These are phyloP conservation scores for Macaria notata DNA, from an alignment of 2,888 invertebrate genomes.

Conservation along the genomic window DNA sequence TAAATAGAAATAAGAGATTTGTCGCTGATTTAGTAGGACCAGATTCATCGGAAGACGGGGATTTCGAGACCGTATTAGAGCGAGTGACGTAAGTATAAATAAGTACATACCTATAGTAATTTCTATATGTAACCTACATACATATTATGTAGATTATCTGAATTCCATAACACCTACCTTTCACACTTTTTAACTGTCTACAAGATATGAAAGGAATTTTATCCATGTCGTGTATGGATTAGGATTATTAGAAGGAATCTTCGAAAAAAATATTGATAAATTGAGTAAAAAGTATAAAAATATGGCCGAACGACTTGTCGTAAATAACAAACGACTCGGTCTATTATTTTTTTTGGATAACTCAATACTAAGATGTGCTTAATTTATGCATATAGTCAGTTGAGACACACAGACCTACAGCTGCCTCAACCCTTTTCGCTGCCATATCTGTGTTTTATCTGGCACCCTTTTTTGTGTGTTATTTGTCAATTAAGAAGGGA, in stretches of 20 bases:
- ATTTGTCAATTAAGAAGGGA: slow-evolving; percentile 25
- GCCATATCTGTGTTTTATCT: slow-evolving; percentile 28
- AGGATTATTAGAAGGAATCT: slow-evolving; percentile 9
- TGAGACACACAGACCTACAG: slow-evolving; percentile 10
- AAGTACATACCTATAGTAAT: too few relatives aligned
- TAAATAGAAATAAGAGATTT: slow-evolving; percentile 47
- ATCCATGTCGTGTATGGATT: too few relatives aligned
- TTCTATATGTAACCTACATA: too few relatives aligned
- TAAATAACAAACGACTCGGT: slow-evolving; percentile 2
- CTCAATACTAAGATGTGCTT: not conserved
- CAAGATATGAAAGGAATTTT: too few relatives aligned
- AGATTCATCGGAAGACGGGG: slow-evolving; percentile 9
- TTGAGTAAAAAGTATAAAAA: slow-evolving; percentile 46
- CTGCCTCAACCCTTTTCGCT: slow-evolving; percentile 15
- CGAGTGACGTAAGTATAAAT: slow-evolving; percentile 59
- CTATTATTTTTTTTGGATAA: not conserved
- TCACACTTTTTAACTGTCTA: too few relatives aligned
- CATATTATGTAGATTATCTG: too few relatives aligned
- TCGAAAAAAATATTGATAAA: slow-evolving; percentile 56
- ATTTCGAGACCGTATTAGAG: slow-evolving; percentile 56
- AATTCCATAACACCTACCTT: too few relatives aligned
- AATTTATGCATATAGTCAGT: not conserved
- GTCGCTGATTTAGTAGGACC: not conserved
- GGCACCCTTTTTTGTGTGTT: slow-evolving; percentile 12
- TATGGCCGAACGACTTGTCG: slow-evolving; percentile 40